Conservation (phyloP, 2,888 invertebrate species). For the Eristalis pertinax region DNA sequence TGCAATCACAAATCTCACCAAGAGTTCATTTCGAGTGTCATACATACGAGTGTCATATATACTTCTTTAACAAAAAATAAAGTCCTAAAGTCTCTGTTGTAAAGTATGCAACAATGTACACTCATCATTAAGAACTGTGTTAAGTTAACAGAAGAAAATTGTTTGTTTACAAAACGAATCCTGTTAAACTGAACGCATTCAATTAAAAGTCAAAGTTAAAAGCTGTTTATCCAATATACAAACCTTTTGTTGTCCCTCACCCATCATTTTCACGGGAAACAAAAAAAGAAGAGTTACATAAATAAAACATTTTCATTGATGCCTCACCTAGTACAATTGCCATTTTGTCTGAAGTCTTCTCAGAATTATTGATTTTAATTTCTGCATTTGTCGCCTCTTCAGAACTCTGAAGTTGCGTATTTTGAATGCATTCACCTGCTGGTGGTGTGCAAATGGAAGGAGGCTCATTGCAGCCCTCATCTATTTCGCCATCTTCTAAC, state of each 20-base stretch:
- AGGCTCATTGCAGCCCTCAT: constrained; percentile 30
- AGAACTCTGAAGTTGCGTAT: not conserved
- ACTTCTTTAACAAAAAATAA: too few relatives aligned
- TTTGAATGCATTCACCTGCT: not conserved
- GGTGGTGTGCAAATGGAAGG: not conserved
- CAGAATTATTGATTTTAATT: constrained; percentile 19
- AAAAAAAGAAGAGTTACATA: not conserved
- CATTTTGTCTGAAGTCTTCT: constrained; percentile 4
- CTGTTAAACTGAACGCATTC: not conserved
- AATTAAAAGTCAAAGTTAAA: not conserved
- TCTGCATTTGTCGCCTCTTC: not conserved
- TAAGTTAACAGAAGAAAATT: too few relatives aligned
- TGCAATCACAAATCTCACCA: too few relatives aligned
- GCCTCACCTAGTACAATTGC: constrained; percentile 24
- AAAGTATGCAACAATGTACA: too few relatives aligned
- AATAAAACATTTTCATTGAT: constrained; percentile 24
- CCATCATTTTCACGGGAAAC: constrained; percentile 3
- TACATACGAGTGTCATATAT: too few relatives aligned
- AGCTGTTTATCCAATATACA: constrained; percentile 17
- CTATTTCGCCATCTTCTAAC: constrained; percentile 63
- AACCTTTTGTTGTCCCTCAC: constrained; percentile 12
- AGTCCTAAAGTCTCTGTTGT: too few relatives aligned
- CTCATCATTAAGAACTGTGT: too few relatives aligned
- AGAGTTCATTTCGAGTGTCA: too few relatives aligned
- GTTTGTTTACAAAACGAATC: not conserved